These are phyloP conservation scores for Hyperoplus immaculatus DNA, from an alignment of 2,797 vertebrate genomes.

Conservation along the genomic window DNA sequence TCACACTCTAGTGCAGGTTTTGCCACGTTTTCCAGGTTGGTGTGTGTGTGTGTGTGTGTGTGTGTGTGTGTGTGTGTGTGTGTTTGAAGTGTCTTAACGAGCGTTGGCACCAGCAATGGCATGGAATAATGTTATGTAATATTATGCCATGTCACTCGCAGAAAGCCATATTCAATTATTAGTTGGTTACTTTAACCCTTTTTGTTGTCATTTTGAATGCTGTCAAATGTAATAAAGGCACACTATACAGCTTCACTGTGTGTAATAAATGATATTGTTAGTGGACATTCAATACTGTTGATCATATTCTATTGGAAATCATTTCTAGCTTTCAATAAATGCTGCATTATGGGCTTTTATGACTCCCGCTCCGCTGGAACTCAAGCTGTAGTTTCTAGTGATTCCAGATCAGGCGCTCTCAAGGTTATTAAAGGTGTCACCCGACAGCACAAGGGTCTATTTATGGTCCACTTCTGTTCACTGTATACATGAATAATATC, in stretches of 20 bases:
- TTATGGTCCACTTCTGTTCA: too few relatives aligned
- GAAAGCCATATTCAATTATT: not conserved
- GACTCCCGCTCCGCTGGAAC: too few relatives aligned
- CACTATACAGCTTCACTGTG: not conserved
- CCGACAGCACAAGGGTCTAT: not conserved
- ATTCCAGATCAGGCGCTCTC: not conserved
- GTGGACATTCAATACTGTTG: not conserved
- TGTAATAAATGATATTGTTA: not conserved
- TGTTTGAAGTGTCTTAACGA: conserved; percentile 10
- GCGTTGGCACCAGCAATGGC: conserved; percentile 3
- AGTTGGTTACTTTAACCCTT: not conserved
- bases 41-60: not conserved
- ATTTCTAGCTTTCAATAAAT: not conserved
- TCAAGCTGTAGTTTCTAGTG: not conserved
- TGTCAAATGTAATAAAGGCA: not conserved
- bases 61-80: too few relatives aligned
- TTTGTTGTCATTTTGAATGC: not conserved
- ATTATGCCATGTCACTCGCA: not conserved
- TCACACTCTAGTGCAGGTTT: conserved; percentile 14
- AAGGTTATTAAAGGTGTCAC: not conserved
- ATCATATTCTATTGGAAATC: not conserved
- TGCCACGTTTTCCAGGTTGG: conserved; percentile 10
- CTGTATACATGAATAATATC: too few relatives aligned
- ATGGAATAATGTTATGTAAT: not conserved
- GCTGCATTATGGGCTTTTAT: not conserved